A percentile compares a stretch with the other conserved stretches of the same genome.
phyloP scores from a whole-genome alignment of 2,888 invertebrate species.

The Limnephilus auricula region DNA sequence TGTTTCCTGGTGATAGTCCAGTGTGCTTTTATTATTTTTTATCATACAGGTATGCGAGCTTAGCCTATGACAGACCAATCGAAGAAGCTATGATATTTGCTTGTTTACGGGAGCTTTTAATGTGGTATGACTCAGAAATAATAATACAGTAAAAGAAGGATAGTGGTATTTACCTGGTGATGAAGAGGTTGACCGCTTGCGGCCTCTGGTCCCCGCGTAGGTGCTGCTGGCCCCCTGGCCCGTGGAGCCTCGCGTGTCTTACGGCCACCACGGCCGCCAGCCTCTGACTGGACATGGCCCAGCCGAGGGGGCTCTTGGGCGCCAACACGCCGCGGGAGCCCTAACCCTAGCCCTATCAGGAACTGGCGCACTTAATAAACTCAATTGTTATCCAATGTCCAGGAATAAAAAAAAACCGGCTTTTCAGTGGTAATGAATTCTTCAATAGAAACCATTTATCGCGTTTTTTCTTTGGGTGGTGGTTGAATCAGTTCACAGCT shows the following conservation, averaged over 20 bases:
- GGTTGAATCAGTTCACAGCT: not conserved
- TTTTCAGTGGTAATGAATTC: not conserved
- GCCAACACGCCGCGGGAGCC: conserved; percentile 70
- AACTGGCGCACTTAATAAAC: not conserved
- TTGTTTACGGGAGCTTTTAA: too few relatives aligned
- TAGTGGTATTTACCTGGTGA: conserved; percentile 83
- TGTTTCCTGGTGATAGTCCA: too few relatives aligned
- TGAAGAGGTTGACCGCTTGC: conserved; percentile 84
- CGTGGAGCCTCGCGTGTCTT: conserved; percentile 71
- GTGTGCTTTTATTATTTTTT: too few relatives aligned
- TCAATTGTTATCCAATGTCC: not conserved
- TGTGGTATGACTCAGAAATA: too few relatives aligned
- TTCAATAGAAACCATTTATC: not conserved
- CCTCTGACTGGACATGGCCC: conserved; percentile 83
- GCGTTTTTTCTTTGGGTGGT: not conserved
- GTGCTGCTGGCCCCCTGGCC: conserved; percentile 64
- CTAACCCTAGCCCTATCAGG: not conserved
- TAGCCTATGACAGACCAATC: too few relatives aligned
- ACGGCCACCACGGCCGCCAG: conserved; percentile 79
- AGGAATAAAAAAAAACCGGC: not conserved
- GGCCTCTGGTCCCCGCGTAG: conserved; percentile 69
- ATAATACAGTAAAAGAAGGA: too few relatives aligned
- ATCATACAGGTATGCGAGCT: too few relatives aligned
- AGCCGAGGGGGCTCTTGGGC: conserved; percentile 77
- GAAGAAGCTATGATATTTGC: too few relatives aligned